Base-by-base conservation (phyloP, 2,797 vertebrate species). In the Hippoglossus hippoglossus region DNA sequence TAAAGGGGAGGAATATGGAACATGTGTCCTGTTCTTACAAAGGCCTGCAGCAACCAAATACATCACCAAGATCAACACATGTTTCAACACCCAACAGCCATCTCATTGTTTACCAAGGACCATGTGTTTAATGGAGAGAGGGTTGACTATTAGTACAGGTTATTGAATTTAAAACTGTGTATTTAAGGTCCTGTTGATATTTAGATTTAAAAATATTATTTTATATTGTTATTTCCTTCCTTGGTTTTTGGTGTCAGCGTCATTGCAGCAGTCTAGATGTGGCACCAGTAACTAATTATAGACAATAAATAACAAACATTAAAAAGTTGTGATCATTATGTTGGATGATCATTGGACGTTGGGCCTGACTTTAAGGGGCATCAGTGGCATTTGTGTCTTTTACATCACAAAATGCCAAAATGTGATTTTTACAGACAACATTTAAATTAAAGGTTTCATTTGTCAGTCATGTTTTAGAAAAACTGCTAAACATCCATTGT, bases 1-100 rank as follows among this genome's bases (percentile, higher is more conserved):
- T 91, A 90, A 89, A 83, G 63, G 77, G 78, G 61, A 86, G 85
- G 79, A 67, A 90, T 85, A 89, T 90, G 87, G 92, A 90, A 89
- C 86, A 77, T 79, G 84, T 80, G 75, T 84, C 70, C 84, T 83
- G 81, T 85, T 81, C 87, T 91, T 82, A 91, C 87, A 90, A 87
- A 89, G 82, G 80, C 65, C 83, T 79, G 82, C 76, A 73, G 88
- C 80, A 71, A 81, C 75, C 54, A 39, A 82, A 81, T 81, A 66
- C 73, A 82, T 91, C 77, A 90, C 74, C 81, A 87, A 90, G 80
- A 86, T 80, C 84, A 92, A 88, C 88, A 83, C 21, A 54, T 53
- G 55, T 72, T 83, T 77, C 66, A 80, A 74, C 70, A 77, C 63
- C 73, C 79, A 90, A 89, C 84, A 90, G 75, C 60, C 68, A 64